phyloP scores from a whole-genome alignment of 2,113 vertebrate species.

The Spea multiplicata region DNA sequence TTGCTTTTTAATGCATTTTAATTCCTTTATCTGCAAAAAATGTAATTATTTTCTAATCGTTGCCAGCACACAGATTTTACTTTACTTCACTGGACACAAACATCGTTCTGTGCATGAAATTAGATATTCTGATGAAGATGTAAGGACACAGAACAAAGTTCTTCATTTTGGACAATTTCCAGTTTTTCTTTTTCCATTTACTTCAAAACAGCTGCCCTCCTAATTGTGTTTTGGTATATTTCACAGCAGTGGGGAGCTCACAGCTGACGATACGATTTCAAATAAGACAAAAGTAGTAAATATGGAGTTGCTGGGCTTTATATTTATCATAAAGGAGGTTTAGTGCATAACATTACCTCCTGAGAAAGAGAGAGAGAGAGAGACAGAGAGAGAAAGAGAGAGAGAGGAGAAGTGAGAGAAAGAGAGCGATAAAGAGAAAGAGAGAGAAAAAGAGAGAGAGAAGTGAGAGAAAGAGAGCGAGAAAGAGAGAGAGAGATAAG shows the following conservation, averaged over 20 bases:
- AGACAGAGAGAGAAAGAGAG: too few species aligned
- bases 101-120: slow-evolving; percentile 18
- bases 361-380: too few species aligned
- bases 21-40: slow-evolving; percentile 42
- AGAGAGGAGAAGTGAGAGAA: too few species aligned
- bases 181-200: slow-evolving; percentile 32
- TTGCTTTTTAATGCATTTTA: slow-evolving; percentile 28
- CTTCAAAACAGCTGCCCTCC: slow-evolving; percentile 45
- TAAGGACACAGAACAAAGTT: slow-evolving; percentile 36
- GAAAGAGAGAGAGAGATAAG: too few species aligned
- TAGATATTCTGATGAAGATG: slow-evolving; percentile 44
- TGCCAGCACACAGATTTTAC: slow-evolving; percentile 36
- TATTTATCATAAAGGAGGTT: too few species aligned
- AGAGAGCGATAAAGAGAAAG: too few species aligned
- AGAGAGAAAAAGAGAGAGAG: too few species aligned
- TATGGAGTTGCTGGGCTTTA: slow-evolving; percentile 3
- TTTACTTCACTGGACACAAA: slow-evolving; percentile 33
- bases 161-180: slow-evolving; percentile 26
- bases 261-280: slow-evolving; percentile 29
- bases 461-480: too few species aligned
- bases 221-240: slow-evolving; percentile 38
- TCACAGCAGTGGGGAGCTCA: slow-evolving; percentile 29
- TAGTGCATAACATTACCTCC: too few species aligned
- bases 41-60: slow-evolving; percentile 31
- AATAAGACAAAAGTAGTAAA: slow-evolving; percentile 13